Percentiles rank a stretch among this genome's conserved stretches.
phyloP scores from a whole-genome alignment of 1,140 invertebrate genomes.

The Drosophila aff. region DNA sequence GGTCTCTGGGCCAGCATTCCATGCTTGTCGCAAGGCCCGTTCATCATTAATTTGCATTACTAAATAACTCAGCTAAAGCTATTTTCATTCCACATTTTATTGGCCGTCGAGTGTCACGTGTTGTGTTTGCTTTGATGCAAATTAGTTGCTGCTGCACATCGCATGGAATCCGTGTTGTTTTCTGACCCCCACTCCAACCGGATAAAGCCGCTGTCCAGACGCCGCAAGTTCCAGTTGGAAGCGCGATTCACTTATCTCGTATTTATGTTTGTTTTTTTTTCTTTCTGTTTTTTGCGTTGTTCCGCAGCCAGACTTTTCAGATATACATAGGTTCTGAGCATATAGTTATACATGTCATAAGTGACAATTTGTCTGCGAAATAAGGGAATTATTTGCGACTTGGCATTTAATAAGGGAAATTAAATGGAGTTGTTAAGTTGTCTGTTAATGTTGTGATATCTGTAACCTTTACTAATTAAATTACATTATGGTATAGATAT shows the following conservation, averaged over 20 bases:
- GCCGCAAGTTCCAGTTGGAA: slow-evolving; percentile 28
- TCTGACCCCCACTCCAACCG: slow-evolving; percentile 10
- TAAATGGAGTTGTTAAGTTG: background rate
- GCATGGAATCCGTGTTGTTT: slow-evolving; percentile 18
- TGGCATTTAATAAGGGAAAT: background rate
- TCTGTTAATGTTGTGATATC: background rate
- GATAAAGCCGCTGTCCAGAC: slow-evolving; percentile 28
- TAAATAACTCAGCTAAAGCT: background rate
- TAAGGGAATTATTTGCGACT: background rate
- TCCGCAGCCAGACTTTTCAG: slow-evolving; percentile 17
- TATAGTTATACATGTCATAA: background rate
- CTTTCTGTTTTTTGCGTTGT: slow-evolving; percentile 18
- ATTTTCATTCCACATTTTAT: slow-evolving; percentile 8
- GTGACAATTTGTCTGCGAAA: background rate
- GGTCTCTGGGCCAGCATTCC: background rate
- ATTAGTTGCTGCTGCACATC: slow-evolving; percentile 23
- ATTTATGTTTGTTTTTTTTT: slow-evolving; percentile 18
- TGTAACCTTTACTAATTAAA: too few species aligned
- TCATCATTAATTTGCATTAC: slow-evolving; percentile 1
- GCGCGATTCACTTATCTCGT: slow-evolving; percentile 23
- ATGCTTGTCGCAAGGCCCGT: background rate
- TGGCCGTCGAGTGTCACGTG: slow-evolving; percentile 29
- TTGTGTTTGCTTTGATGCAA: slow-evolving; percentile 15
- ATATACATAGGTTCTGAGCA: slow-evolving; percentile 16
- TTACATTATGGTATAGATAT: background rate